Percentiles rank a stretch among this genome's conserved stretches.
Evolutionary conservation across 2,797 vertebrate genomes (phyloP).

Genomic region (Decapterus maruadsi): DNA sequence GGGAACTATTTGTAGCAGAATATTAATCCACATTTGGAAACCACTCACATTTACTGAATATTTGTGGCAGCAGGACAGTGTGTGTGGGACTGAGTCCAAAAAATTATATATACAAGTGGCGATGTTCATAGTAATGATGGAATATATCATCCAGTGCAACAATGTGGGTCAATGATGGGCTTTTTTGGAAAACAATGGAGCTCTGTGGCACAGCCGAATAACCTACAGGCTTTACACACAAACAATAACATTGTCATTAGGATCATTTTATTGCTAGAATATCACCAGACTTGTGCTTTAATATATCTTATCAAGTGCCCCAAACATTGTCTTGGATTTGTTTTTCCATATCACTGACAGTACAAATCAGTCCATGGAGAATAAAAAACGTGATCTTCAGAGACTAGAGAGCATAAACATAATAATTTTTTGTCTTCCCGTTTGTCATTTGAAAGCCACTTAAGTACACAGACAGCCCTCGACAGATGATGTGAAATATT

Average conservation of each 20-base stretch:
- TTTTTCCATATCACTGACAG: conserved; percentile 26
- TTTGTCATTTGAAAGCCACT: conserved; percentile 35
- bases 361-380: neutral
- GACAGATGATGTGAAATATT: conserved; percentile 58
- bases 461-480: conserved; percentile 9
- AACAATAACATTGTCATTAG: neutral
- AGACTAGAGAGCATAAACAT: conserved; percentile 8
- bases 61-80: neutral
- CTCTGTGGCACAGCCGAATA: neutral
- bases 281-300: neutral
- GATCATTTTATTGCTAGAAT: neutral
- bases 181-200: neutral
- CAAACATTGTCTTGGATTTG: neutral
- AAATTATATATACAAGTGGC: neutral
- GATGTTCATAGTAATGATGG: neutral
- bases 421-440: conserved; percentile 2
- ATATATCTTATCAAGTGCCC: conserved; percentile 2
- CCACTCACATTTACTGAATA: neutral
- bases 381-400: conserved; percentile 29
- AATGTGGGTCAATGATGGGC: neutral
- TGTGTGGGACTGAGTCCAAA: conserved; percentile 4
- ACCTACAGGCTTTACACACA: neutral
- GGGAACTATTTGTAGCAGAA: neutral
- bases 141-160: neutral
- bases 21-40: neutral